phyloP scores from a whole-genome alignment of 2,797 vertebrate species.

The Eremophila alpestris region DNA sequence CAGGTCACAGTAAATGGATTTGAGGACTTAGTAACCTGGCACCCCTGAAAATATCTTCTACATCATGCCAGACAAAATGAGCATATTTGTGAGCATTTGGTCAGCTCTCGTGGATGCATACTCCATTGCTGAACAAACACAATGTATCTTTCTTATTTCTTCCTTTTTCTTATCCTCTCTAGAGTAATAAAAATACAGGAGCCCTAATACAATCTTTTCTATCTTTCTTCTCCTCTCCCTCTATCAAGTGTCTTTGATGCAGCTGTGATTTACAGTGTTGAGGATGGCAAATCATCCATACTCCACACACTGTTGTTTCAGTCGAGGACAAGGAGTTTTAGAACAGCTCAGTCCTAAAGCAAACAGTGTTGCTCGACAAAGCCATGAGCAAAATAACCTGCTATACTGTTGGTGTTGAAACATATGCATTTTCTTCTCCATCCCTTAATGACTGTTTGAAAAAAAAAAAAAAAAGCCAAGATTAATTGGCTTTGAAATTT shows the following conservation, averaged over 20 bases:
- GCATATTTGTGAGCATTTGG: not conserved
- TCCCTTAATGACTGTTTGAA: not conserved
- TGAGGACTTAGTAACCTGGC: conserved; percentile 50
- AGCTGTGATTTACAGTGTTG: not conserved
- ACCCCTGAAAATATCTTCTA: conserved; percentile 23
- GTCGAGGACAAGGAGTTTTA: not conserved
- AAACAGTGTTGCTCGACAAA: not conserved
- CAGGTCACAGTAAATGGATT: conserved; percentile 55
- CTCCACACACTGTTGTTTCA: not conserved
- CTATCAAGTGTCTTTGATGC: not conserved
- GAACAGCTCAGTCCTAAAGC: not conserved
- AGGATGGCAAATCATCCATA: not conserved
- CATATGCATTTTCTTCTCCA: not conserved
- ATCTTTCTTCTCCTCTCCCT: not conserved
- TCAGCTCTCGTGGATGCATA: not conserved
- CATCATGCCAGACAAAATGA: conserved; percentile 16
- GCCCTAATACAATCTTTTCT: not conserved
- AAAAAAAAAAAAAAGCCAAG: not conserved
- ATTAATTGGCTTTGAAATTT: conserved; percentile 36
- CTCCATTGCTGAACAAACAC: not conserved
- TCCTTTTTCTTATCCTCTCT: not conserved
- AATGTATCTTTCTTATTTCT: not conserved
- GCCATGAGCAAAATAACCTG: not conserved
- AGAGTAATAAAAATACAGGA: conserved; percentile 24
- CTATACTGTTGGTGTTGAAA: not conserved